These are phyloP conservation scores for Cheumatopsyche charites DNA, from an alignment of 1,140 invertebrate species.

Conservation along the genomic window DNA sequence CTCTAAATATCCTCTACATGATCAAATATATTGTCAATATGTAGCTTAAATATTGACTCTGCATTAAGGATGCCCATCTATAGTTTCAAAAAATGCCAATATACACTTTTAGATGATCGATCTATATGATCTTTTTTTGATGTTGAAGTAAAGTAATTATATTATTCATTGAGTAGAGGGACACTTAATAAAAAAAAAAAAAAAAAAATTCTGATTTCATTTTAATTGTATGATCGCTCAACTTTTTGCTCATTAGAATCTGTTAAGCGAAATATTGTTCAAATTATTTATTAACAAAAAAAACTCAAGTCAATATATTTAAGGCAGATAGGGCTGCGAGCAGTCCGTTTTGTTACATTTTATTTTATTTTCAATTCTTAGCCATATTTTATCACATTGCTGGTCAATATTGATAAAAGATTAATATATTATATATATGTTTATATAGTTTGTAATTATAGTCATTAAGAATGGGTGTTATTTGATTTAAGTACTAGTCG, in stretches of 20 bases:
- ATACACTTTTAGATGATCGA: too few relatives aligned
- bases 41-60: too few relatives aligned
- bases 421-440: conserved; percentile 13
- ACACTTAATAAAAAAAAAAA: too few relatives aligned
- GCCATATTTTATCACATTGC: conserved; percentile 46
- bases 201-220: too few relatives aligned
- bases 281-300: conserved; percentile 16
- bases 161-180: too few relatives aligned
- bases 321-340: conserved; percentile 41
- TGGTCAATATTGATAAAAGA: conserved; percentile 48
- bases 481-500: conserved; percentile 20
- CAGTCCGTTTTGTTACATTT: conserved; percentile 30
- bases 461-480: conserved; percentile 28
- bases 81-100: too few relatives aligned
- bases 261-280: neutral
- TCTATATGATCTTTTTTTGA: too few relatives aligned
- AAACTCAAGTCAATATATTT: conserved; percentile 23
- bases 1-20: too few relatives aligned
- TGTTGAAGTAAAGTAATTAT: too few relatives aligned
- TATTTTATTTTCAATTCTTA: conserved; percentile 35
- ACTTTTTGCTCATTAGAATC: conserved; percentile 24
- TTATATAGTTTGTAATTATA: conserved; percentile 19
- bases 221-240: neutral
- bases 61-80: too few relatives aligned
- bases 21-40: too few relatives aligned